A percentile compares a stretch with the other conserved stretches of the same genome.
Evolutionary conservation across 2,888 invertebrate genomes (phyloP).

Genomic region (Yponomeuta malinellus): DNA sequence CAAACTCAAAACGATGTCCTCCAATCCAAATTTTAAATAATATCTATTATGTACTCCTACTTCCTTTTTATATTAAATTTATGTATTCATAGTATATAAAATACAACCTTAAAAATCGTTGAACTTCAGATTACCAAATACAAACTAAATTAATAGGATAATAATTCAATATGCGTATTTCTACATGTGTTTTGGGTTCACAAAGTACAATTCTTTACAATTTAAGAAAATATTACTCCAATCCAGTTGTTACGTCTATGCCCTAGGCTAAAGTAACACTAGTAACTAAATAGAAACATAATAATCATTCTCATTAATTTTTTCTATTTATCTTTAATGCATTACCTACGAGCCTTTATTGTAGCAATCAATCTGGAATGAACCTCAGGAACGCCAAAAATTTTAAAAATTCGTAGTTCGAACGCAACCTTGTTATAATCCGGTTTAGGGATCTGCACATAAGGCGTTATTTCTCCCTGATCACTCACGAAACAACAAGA

Average conservation of each 20-base stretch:
- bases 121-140: slow-evolving; percentile 3
- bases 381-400: not conserved
- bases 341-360: not conserved
- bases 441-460: not conserved
- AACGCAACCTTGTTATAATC: not conserved
- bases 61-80: slow-evolving; percentile 6
- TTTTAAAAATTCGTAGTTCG: not conserved
- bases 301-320: not conserved
- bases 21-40: slow-evolving; percentile 52
- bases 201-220: slow-evolving; percentile 35
- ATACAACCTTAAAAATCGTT: slow-evolving; percentile 8
- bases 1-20: slow-evolving; percentile 61
- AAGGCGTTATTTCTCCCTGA: slow-evolving; percentile 6
- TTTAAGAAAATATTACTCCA: slow-evolving; percentile 26
- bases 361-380: not conserved
- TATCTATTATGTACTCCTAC: slow-evolving; percentile 44
- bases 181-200: slow-evolving; percentile 30
- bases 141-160: slow-evolving; percentile 13
- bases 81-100: not conserved
- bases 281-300: not conserved
- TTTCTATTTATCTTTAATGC: not conserved
- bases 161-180: slow-evolving; percentile 25
- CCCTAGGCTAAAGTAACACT: not conserved
- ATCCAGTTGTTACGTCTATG: slow-evolving; percentile 1
- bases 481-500: slow-evolving; percentile 36